phyloP scores from a whole-genome alignment of 1,140 invertebrate species.

The Vanessa atalanta region DNA sequence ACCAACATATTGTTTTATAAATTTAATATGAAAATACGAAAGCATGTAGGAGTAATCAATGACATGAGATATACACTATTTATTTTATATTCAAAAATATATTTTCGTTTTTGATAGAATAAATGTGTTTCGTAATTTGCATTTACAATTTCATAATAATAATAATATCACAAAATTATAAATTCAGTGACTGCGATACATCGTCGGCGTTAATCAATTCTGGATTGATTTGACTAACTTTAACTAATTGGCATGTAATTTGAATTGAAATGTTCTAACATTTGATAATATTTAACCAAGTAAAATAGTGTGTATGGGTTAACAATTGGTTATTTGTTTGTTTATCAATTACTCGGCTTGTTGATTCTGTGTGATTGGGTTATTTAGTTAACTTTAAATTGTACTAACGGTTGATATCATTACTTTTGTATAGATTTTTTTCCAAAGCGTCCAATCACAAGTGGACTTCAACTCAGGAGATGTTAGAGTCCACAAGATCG shows the following conservation, averaged over 20 bases:
- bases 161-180: background rate
- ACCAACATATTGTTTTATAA: too few species aligned
- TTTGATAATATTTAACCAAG: conserved; percentile 20
- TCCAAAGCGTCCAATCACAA: background rate
- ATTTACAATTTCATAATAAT: background rate
- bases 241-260: conserved; percentile 9
- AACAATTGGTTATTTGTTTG: conserved; percentile 14
- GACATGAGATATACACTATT: too few species aligned
- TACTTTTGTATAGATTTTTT: background rate
- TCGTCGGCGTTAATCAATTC: background rate
- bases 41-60: too few species aligned
- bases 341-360: conserved; percentile 17
- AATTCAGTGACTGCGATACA: background rate
- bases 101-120: too few species aligned
- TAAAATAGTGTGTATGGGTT: conserved; percentile 13
- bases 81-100: too few species aligned
- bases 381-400: background rate
- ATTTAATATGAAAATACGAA: too few species aligned
- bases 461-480: too few species aligned
- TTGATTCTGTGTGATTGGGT: background rate
- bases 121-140: too few species aligned
- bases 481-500: too few species aligned
- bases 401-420: background rate
- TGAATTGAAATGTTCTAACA: conserved; percentile 10
- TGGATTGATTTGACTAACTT: conserved; percentile 12